phyloP scores from a whole-genome alignment of 2,888 invertebrate genomes.

The Sinodicranocentrus sp. region DNA sequence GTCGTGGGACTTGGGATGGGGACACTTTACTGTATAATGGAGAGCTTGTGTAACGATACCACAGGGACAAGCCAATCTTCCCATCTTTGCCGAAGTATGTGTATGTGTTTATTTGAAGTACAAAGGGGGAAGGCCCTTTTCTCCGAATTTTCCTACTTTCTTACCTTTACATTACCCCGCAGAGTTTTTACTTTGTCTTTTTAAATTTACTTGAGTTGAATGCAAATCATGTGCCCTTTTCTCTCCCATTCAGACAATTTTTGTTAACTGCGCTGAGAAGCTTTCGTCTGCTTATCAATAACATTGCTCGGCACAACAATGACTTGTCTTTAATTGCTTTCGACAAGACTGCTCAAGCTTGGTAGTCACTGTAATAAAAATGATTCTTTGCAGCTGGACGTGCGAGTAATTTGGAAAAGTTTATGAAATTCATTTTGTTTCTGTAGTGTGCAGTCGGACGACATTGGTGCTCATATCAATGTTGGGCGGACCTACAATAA shows the following conservation, averaged over 20 bases:
- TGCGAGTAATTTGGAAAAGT: neutral
- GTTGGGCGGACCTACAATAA: constrained; percentile 97
- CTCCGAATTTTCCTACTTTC: constrained; percentile 4
- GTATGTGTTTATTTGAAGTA: too few species aligned
- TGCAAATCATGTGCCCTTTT: constrained; percentile 6
- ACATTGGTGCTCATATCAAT: constrained; percentile 98
- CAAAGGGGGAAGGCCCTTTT: neutral
- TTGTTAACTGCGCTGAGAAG: neutral
- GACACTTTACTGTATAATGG: constrained; percentile 31
- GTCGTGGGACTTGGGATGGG: constrained; percentile 6
- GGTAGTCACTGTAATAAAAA: neutral
- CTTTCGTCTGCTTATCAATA: neutral
- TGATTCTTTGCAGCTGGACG: neutral
- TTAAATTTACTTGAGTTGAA: neutral
- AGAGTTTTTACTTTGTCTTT: neutral
- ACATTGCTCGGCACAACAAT: neutral
- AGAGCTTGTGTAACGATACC: constrained; percentile 24
- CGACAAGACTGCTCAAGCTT: neutral
- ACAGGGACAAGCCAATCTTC: constrained; percentile 17
- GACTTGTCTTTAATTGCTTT: neutral
- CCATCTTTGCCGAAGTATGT: neutral
- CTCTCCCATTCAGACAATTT: neutral
- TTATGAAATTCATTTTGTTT: constrained; percentile 26
- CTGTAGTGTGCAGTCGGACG: constrained; percentile 91
- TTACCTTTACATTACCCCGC: constrained; percentile 7